Evolutionary conservation across 2,113 vertebrate genomes (phyloP), one percentile per base, ranked within the genome.

Genomic region (Galbula dea): DNA sequence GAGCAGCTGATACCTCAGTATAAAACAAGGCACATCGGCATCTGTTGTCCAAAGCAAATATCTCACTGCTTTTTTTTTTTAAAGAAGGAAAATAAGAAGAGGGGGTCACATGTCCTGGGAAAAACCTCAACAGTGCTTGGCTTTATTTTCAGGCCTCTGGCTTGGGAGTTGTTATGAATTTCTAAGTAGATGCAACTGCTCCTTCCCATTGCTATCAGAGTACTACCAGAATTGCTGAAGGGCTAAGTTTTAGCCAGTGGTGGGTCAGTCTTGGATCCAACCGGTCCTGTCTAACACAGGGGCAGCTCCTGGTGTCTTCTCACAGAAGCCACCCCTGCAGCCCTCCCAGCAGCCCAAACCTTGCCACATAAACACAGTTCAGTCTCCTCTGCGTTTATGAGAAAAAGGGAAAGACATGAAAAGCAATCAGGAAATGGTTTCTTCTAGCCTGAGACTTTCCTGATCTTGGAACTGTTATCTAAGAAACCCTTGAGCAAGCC

Each of bases 1-100:
- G 89, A 89, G 92, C 68, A 94, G 68, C 89, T 96, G 95, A 57
- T 65, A 85, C 36, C 49, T 84, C 48, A 41, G 48, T 58, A 79
- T 58, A 81, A 86, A 97, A 89, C 57, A 83, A 91, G 30, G 48
- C 19, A 11, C 74, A 67, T 74, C 78, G 91, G 52, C 88, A 91
- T 91, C 78, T 89, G 74, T 41, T 82, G n/a, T 75, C 62, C 61
- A 72, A 83, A 81, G 19, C 41, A 85, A 87, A 81, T 37, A 65
- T 16, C 69, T 43, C 29, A 49, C 26, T 62, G 45, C 49, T 22
- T n/a, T 51, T 93, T n/a, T 51, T 93, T 43, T 43, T 43, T 43
- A 12, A 73, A 92, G 23, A 78, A 57, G 4, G 46, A 74, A 93
- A 91, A 32, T 54, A 77, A 45, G 45, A 82, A 88, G 14, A 55